Conservation (phyloP, 2,113 vertebrate genomes). For the Phrynocephalus versicolor region DNA sequence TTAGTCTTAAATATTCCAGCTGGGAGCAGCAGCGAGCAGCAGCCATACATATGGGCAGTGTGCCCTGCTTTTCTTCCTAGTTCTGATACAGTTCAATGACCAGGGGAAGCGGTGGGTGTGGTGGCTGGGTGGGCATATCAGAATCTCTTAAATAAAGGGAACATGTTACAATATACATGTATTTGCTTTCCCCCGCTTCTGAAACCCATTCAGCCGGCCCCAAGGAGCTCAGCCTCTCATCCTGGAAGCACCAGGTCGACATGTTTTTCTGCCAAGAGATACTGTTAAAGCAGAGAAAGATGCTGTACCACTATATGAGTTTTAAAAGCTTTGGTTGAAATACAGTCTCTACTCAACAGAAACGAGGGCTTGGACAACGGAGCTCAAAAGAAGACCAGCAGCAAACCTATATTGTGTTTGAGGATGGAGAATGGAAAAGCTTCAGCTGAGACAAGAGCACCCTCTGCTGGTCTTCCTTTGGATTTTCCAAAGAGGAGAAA, state of each 20-base stretch:
- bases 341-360: too few species aligned
- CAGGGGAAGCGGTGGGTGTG: too few species aligned
- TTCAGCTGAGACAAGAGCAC: constrained; percentile 19
- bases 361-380: too few species aligned
- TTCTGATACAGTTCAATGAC: not conserved
- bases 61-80: not conserved
- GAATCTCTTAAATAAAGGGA: not conserved
- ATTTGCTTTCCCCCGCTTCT: not conserved
- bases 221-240: not conserved
- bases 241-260: not conserved
- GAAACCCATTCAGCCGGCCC: not conserved
- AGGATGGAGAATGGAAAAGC: too few species aligned
- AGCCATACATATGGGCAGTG: not conserved
- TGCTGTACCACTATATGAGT: not conserved
- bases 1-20: not conserved
- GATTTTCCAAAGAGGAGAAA: not conserved
- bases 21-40: not conserved
- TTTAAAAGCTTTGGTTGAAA: not conserved
- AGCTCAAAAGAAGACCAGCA: not conserved
- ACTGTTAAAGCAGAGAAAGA: not conserved
- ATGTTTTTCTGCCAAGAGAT: not conserved
- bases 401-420: not conserved
- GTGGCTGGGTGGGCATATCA: not conserved
- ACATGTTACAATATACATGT: too few species aligned
- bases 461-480: constrained; percentile 21